A percentile compares a stretch with the other conserved stretches of the same genome.
Evolutionary conservation across 64 coral and sea anemone species (phyloP).

Genomic region (Hydrozoanthus tunicans): DNA sequence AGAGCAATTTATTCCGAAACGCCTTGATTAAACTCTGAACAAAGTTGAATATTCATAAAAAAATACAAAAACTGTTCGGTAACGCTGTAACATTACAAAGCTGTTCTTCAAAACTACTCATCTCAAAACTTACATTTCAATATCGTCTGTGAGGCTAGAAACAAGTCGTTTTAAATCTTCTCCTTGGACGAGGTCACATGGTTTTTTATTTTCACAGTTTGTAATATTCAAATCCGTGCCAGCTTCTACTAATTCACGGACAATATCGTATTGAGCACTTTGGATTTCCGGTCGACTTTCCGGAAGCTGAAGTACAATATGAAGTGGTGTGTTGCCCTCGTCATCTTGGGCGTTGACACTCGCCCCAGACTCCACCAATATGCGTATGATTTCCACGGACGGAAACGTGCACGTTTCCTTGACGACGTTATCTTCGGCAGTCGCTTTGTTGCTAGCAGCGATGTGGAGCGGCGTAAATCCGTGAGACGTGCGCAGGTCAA

Average conservation of each 20-base stretch:
- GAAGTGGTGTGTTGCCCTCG: slow-evolving; percentile 52
- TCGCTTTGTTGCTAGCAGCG: slow-evolving; percentile 48
- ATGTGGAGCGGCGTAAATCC: slow-evolving; percentile 54
- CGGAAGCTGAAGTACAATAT: slow-evolving; percentile 30
- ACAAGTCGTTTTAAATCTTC: slow-evolving; percentile 33
- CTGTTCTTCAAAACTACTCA: not conserved
- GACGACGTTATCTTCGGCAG: slow-evolving; percentile 37
- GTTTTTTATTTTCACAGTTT: slow-evolving; percentile 9
- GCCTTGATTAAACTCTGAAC: not conserved
- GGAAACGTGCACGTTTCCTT: slow-evolving; percentile 45
- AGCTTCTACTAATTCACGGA: slow-evolving; percentile 43
- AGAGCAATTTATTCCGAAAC: not conserved
- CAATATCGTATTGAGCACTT: slow-evolving; percentile 43
- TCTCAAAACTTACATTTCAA: slow-evolving; percentile 28
- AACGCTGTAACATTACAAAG: not conserved
- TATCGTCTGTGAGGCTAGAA: slow-evolving; percentile 48
- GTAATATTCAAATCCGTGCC: slow-evolving; percentile 47
- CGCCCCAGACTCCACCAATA: slow-evolving; percentile 66
- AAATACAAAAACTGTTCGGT: not conserved
- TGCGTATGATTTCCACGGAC: slow-evolving; percentile 53
- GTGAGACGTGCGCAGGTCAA: slow-evolving; percentile 43
- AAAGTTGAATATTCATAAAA: not conserved
- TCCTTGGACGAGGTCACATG: slow-evolving; percentile 29
- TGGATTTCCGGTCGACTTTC: slow-evolving; percentile 1
- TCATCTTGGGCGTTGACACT: slow-evolving; percentile 53